Evolutionary conservation across 2,888 invertebrate species (phyloP).

Genomic region (Cantharis flavilabris): DNA sequence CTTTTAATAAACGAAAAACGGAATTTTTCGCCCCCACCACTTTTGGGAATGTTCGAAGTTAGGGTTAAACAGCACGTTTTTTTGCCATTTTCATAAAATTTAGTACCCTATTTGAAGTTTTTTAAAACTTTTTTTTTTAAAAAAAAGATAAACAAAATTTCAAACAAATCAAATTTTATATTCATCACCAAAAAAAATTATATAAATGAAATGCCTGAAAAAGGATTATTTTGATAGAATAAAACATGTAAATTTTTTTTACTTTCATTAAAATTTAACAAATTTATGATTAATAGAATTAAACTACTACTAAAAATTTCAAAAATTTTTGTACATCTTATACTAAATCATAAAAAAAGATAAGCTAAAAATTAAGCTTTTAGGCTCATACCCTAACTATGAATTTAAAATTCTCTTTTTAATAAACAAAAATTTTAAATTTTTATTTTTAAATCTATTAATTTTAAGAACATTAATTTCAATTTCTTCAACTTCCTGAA

Average conservation of each 20-base stretch:
- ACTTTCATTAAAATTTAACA: constrained; percentile 44
- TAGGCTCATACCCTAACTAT: constrained; percentile 58
- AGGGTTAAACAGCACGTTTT: neutral
- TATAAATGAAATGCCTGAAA: constrained; percentile 57
- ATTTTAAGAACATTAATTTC: constrained; percentile 58
- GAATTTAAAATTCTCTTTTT: constrained; percentile 60
- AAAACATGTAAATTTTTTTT: constrained; percentile 55
- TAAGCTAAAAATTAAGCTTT: constrained; percentile 60
- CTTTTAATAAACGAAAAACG: neutral
- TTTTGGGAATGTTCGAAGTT: rapidly evolving
- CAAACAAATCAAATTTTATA: neutral
- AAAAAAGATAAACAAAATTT: no score
- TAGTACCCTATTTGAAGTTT: no score
- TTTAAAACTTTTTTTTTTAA: no score
- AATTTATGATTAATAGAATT: constrained; percentile 59
- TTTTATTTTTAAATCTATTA: constrained; percentile 60
- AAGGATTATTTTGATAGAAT: constrained; percentile 69
- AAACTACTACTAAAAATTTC: constrained; percentile 65
- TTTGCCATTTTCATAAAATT: no score
- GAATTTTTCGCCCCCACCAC: neutral
- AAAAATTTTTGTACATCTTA: constrained; percentile 67
- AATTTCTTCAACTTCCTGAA: constrained; percentile 57
- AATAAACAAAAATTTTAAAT: constrained; percentile 58
- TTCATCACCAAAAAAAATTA: no score
- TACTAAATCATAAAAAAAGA: constrained; percentile 64